phyloP scores from a whole-genome alignment of 2,113 vertebrate species.

The Papio anubis region DNA sequence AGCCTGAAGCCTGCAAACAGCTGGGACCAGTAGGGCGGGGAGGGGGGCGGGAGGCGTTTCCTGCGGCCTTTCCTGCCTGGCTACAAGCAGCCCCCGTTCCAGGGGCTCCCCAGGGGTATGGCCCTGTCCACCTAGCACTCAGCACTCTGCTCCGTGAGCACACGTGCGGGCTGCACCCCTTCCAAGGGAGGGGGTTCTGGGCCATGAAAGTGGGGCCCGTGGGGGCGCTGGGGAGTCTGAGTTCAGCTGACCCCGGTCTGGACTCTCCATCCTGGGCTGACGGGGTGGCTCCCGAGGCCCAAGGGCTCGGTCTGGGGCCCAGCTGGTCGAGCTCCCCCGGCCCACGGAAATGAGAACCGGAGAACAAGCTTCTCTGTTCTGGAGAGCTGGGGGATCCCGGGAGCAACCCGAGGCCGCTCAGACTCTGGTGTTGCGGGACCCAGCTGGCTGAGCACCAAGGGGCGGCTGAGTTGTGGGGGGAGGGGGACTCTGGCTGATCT shows the following conservation, averaged over 20 bases:
- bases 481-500: not conserved
- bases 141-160: not conserved
- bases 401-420: not conserved
- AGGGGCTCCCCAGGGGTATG: not conserved
- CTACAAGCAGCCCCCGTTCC: not conserved
- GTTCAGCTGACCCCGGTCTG: constrained; percentile 37
- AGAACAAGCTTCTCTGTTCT: not conserved
- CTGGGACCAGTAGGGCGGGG: not conserved
- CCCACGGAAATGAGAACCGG: not conserved
- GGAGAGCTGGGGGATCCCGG: not conserved
- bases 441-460: not conserved
- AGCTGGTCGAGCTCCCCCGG: not conserved
- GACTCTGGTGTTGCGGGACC: not conserved
- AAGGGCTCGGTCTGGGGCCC: not conserved
- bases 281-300: not conserved
- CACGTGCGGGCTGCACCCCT: constrained; percentile 16
- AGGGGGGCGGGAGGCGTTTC: not conserved
- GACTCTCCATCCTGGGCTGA: constrained; percentile 28
- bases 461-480: not conserved
- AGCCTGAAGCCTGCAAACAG: not conserved
- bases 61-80: constrained; percentile 8
- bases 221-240: not conserved
- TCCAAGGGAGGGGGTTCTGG: constrained; percentile 1
- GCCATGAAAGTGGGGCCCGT: not conserved
- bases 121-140: constrained; percentile 33